phyloP scores from a whole-genome alignment of 2,888 invertebrate genomes.

The Pecten maximus region DNA sequence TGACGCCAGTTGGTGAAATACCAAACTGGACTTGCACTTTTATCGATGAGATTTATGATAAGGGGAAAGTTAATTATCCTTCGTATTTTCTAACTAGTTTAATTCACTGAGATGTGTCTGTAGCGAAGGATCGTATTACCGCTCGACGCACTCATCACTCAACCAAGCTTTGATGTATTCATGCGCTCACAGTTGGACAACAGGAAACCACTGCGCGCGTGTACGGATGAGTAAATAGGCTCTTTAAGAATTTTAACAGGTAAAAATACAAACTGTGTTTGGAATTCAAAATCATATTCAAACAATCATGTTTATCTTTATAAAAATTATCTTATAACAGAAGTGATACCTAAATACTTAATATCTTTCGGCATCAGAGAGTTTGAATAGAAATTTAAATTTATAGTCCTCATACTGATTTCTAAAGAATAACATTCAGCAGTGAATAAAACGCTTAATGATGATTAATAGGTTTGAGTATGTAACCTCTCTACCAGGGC shows the following conservation, averaged over 20 bases:
- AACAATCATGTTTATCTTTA: slow-evolving; percentile 39
- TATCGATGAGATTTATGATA: background rate
- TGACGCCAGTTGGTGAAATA: background rate
- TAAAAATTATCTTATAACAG: background rate
- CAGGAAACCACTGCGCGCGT: slow-evolving; percentile 43
- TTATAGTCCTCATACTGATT: background rate
- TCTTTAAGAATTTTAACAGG: background rate
- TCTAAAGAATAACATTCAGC: background rate
- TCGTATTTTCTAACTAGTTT: background rate
- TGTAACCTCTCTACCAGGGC: background rate
- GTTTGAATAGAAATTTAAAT: slow-evolving; percentile 9
- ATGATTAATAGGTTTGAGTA: background rate
- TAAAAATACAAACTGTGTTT: slow-evolving; percentile 36
- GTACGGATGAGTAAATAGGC: slow-evolving; percentile 41
- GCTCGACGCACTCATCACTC: slow-evolving; percentile 39
- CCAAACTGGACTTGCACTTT: background rate
- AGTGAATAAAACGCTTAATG: background rate
- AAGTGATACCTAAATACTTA: slow-evolving; percentile 13
- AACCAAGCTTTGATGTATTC: slow-evolving; percentile 51
- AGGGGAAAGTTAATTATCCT: background rate
- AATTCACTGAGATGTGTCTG: slow-evolving; percentile 45
- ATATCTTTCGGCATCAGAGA: background rate
- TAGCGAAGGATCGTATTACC: slow-evolving; percentile 46
- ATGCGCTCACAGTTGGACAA: slow-evolving; percentile 42
- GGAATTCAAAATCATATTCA: slow-evolving; percentile 40